These are phyloP conservation scores for Fragum sueziense DNA, from an alignment of 2,888 invertebrate species.

Conservation along the genomic window DNA sequence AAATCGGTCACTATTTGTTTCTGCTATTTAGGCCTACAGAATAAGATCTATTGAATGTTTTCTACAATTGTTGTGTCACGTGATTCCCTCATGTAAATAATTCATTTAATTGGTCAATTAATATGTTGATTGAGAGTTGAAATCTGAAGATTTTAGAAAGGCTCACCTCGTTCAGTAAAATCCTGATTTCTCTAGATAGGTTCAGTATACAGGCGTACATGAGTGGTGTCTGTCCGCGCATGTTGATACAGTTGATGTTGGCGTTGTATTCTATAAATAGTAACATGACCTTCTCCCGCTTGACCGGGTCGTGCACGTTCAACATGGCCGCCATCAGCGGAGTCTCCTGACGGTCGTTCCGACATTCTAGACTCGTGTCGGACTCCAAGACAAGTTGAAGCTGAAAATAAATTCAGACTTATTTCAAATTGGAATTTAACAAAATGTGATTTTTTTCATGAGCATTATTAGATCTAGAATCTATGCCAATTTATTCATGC, in stretches of 20 bases:
- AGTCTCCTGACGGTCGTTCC: slow-evolving; percentile 59
- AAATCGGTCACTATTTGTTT: too few relatives aligned
- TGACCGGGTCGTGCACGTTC: slow-evolving; percentile 44
- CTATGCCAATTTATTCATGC: too few relatives aligned
- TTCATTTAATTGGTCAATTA: too few relatives aligned
- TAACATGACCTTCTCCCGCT: slow-evolving; percentile 45
- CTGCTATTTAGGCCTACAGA: too few relatives aligned
- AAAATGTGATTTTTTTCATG: too few relatives aligned
- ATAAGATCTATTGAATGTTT: too few relatives aligned
- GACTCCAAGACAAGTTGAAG: slow-evolving; percentile 59
- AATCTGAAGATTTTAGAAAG: not conserved
- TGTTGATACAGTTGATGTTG: slow-evolving; percentile 62
- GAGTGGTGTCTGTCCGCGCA: slow-evolving; percentile 61
- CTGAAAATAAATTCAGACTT: too few relatives aligned
- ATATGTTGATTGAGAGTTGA: too few relatives aligned
- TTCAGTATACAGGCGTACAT: slow-evolving; percentile 65
- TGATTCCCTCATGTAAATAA: too few relatives aligned
- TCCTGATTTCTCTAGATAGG: slow-evolving; percentile 52
- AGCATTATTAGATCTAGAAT: too few relatives aligned
- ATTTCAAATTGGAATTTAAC: too few relatives aligned
- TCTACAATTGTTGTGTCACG: too few relatives aligned
- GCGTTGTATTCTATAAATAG: slow-evolving; percentile 56
- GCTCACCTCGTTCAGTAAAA: slow-evolving; percentile 61
- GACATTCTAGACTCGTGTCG: slow-evolving; percentile 58
- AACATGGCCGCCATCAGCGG: slow-evolving; percentile 62